A percentile compares a stretch with the other conserved stretches of the same genome.
Evolutionary conservation across 2,113 vertebrate species (phyloP).

Genomic region (Corapipo altera): DNA sequence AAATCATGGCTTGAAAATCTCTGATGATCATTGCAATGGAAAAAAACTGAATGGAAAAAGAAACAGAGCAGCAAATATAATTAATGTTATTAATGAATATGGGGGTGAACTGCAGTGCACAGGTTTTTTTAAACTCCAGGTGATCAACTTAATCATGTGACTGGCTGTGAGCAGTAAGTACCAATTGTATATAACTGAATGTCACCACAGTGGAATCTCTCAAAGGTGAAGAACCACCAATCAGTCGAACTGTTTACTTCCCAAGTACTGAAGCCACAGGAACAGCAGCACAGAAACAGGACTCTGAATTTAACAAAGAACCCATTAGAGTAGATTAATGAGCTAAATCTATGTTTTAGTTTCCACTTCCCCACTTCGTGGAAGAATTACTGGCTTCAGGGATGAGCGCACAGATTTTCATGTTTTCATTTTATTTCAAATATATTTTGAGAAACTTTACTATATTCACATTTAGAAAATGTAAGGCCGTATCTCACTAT

Average conservation of each 20-base stretch:
- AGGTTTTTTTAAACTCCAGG: neutral
- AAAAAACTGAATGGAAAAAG: neutral
- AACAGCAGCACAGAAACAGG: neutral
- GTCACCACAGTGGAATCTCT: neutral
- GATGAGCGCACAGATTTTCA: neutral
- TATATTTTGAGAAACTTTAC: neutral
- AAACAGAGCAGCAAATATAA: neutral
- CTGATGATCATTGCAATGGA: neutral
- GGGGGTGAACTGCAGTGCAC: neutral
- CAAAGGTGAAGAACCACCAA: neutral
- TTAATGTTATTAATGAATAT: neutral
- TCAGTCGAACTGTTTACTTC: neutral
- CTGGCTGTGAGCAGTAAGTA: neutral
- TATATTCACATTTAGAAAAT: neutral
- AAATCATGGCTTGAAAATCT: neutral
- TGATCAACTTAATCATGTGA: neutral
- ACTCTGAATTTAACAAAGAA: neutral
- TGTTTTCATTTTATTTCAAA: neutral
- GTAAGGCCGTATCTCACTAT: neutral
- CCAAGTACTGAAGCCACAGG: neutral
- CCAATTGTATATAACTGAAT: neutral
- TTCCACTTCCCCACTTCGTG: neutral
- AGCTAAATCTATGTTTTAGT: neutral
- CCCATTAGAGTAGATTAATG: neutral
- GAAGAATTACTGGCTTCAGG: neutral